A percentile compares a stretch with the other conserved stretches of the same genome.
Conservation (phyloP, 2,888 invertebrate species). For the Epirrhoe tristata region DNA sequence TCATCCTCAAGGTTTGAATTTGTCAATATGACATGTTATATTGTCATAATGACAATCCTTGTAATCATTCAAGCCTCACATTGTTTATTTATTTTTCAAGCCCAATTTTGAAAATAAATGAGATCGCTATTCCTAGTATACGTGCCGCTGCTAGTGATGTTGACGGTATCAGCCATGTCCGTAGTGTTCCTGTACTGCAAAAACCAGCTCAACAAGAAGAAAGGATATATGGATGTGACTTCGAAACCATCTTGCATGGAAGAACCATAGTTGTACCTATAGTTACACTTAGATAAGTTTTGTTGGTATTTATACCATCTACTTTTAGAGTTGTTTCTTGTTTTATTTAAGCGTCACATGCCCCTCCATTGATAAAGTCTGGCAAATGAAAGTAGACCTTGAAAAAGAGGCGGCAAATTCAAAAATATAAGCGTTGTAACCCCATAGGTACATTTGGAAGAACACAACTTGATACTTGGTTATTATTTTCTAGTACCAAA, state of each 20-base stretch:
- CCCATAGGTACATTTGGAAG: too few species aligned
- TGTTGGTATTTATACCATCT: conserved; percentile 3
- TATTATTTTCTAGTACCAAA: too few species aligned
- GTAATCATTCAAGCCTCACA: too few species aligned
- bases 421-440: too few species aligned
- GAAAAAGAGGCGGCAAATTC: too few species aligned
- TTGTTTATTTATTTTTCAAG: not conserved
- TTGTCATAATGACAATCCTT: not conserved
- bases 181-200: conserved; percentile 73
- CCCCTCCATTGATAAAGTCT: too few species aligned
- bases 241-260: conserved; percentile 64
- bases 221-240: conserved; percentile 75
- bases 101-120: conserved; percentile 29
- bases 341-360: not conserved
- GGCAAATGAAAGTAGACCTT: too few species aligned
- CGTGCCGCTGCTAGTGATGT: conserved; percentile 70
- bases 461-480: too few species aligned
- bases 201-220: conserved; percentile 57
- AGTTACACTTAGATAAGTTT: conserved; percentile 17
- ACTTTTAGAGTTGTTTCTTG: conserved; percentile 8
- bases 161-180: conserved; percentile 70
- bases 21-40: conserved; percentile 10
- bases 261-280: conserved; percentile 38
- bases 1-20: not conserved
- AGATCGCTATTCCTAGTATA: conserved; percentile 62